Base-by-base conservation (phyloP, 2,888 invertebrate genomes). In the Phania funesta region DNA sequence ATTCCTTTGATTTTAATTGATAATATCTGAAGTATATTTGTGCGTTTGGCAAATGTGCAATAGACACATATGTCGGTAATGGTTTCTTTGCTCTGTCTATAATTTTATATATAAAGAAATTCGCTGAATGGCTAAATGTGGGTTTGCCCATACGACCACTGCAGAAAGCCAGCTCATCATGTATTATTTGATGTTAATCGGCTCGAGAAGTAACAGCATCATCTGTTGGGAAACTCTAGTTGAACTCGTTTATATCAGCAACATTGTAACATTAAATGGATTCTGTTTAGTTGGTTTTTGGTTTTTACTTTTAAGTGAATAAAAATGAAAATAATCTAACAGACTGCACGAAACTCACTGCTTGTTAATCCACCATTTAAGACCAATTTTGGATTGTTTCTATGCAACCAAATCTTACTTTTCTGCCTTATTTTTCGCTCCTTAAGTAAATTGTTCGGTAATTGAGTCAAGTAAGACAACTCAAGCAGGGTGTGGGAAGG, bases 181-280 rank as follows among this genome's bases (percentile, higher is more conserved):
- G 58, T 76, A 67, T 54, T 81, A 81, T 77, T 68, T 73, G 67
- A 81, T 80, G 71, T 77, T 71, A 76, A 80, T 62, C 71, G 77
- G 58, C 26, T 76, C 26, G 41, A 60, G 22, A 67, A 54, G 76
- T 46, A 77, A 29, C 58, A 54, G 77, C 71, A 73, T 77, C 81
- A 81, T 77, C 67, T 77, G 73, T 46, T 71, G 44, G n/a, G 1
- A 75, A 62, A 70, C 58, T 58, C 76, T 41, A 11, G 0, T 24
- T 64, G 54, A 62, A 35, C 8, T 32, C 24, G 16, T 38, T n/a
- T 58, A 11, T 50, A 26, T 8, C 62, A 74, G 35, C 35, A 48
- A 46, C 26, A 26, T 44, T 52, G 29, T 73, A 52, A 52, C 24
- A 62, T 48, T 18, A 64, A 74, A 56, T 65, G n/a, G 35, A 6